Percentiles rank a stretch among this genome's conserved stretches.
Evolutionary conservation across 2,113 vertebrate species (phyloP).

Genomic region (Apus apus): DNA sequence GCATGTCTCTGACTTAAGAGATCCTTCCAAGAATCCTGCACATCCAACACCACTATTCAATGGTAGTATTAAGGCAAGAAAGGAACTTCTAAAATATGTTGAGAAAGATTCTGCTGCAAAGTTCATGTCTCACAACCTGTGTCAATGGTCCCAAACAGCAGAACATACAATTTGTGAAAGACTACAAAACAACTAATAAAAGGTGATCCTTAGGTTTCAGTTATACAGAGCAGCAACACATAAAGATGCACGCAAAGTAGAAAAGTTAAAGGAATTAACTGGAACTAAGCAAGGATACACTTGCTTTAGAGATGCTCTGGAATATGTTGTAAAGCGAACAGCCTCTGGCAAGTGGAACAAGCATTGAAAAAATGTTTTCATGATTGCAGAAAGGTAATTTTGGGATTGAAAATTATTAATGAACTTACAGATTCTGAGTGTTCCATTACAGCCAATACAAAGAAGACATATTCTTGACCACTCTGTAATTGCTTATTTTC

Average conservation of each 20-base stretch:
- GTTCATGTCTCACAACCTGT: neutral
- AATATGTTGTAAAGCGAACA: neutral
- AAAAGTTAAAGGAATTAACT: neutral
- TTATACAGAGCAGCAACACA: neutral
- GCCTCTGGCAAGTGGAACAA: neutral
- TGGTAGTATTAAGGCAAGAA: neutral
- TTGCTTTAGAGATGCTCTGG: neutral
- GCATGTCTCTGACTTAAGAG: conserved; percentile 59
- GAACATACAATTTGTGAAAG: neutral
- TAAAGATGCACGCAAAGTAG: neutral
- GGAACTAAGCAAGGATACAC: neutral
- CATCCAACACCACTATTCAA: neutral
- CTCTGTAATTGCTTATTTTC: conserved; percentile 96
- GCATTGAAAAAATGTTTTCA: neutral
- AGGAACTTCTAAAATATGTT: neutral
- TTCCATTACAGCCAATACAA: conserved; percentile 94
- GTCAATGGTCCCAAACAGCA: neutral
- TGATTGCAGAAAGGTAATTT: neutral
- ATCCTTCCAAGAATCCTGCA: neutral
- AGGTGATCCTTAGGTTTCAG: neutral
- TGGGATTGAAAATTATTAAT: neutral
- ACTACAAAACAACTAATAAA: neutral
- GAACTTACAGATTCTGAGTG: conserved; percentile 93
- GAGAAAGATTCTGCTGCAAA: neutral
- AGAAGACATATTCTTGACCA: conserved; percentile 97